Evolutionary conservation across 2,888 invertebrate species (phyloP), one percentile per base, ranked within the genome.

Genomic region (Drosophila formosana): DNA sequence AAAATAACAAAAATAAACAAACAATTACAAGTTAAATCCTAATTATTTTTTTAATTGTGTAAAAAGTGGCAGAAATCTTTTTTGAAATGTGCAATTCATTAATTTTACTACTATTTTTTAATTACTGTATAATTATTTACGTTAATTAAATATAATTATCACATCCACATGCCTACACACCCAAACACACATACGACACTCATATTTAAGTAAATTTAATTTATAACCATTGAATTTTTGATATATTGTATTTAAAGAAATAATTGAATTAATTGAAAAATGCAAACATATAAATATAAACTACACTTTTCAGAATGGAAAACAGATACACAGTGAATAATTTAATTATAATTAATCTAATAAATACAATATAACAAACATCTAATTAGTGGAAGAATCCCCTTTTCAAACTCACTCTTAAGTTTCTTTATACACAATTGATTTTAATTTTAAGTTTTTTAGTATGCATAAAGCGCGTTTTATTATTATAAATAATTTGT

Each of bases 1-100:
- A 49, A 66, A 72, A 78, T 25, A 69, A 55, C 34, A 70, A 66
- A 47, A 58, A 62, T 25, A 75, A 72, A 64, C 49, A 71, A 74
- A 71, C 52, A 57, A 32, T 49, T 47, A 66, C 37, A 49, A 73
- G 61, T 74, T 74, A 75, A 72, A 76, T 47, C 50, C 69, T 28
- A 65, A 72, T 72, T 41, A 74, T 61, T 62, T 78, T 76, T 80
- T 78, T 71, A 74, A 80, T 75, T 78, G 61, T 83, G 71, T 83
- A 74, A 64, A 78, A 75, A 77, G 66, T 66, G 74, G 52, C 65
- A 71, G 67, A 77, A 52, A 60, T 60, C 43, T 37, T 47, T 53
- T 71, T 85, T 85, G 70, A 84, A 84, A 81, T 86, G 85, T 86
- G 85, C 85, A 86, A 86, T 86, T 87, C 70, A 79, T 72, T 75